Conservation (phyloP, 2,797 vertebrate genomes). For the Nothura maculosa region DNA sequence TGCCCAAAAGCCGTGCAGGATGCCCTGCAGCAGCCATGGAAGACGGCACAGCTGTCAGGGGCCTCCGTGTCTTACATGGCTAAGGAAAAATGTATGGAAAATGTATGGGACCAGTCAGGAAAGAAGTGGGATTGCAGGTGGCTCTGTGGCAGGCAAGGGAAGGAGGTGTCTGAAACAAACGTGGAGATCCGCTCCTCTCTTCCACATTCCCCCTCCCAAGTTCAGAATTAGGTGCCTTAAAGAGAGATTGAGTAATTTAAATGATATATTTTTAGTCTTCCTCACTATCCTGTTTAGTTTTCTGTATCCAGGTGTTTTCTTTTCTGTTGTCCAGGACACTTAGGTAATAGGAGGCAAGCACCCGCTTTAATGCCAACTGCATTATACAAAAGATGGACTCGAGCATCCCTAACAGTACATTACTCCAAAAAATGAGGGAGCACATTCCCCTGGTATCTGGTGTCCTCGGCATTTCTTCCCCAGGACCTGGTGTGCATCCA, state of each 20-base stretch:
- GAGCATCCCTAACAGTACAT: not conserved
- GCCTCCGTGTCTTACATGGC: rapidly evolving
- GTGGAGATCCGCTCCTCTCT: not conserved
- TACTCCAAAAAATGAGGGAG: not conserved
- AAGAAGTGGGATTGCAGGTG: not conserved
- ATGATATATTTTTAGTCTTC: not conserved
- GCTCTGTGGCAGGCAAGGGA: not conserved
- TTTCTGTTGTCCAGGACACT: not conserved
- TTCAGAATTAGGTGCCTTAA: not conserved
- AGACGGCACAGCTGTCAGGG: not conserved
- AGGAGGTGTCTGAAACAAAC: not conserved
- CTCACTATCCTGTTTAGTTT: not conserved
- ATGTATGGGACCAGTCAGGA: too few relatives aligned
- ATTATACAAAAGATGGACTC: not conserved
- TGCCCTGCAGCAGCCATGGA: rapidly evolving
- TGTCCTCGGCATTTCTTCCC: not conserved
- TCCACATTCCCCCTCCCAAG: rapidly evolving
- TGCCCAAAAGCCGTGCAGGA: not conserved
- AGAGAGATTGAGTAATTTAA: not conserved
- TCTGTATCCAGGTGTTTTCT: not conserved
- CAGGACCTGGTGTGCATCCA: rapidly evolving
- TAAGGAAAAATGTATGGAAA: too few relatives aligned
- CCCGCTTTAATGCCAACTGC: not conserved
- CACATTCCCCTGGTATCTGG: not conserved
- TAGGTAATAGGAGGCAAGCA: not conserved